Conservation (phyloP, 2,113 vertebrate species). For the Gymnobelideus leadbeateri region DNA sequence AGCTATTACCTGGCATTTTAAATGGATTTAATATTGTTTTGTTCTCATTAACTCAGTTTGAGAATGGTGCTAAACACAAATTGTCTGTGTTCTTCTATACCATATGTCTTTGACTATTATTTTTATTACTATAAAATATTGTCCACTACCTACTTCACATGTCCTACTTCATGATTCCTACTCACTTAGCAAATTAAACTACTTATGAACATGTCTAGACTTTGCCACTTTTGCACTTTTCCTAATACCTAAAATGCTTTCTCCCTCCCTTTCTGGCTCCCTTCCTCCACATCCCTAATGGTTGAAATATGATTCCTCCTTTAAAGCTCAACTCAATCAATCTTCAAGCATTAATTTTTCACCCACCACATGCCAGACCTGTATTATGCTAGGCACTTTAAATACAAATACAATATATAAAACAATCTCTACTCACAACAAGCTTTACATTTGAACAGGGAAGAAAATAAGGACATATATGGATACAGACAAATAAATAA, state of each 20-base stretch:
- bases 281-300: background rate
- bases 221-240: background rate
- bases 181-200: background rate
- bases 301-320: background rate
- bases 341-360: background rate
- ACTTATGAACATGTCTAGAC: background rate
- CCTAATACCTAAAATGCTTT: background rate
- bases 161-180: background rate
- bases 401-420: background rate
- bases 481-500: background rate
- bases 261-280: too few relatives aligned
- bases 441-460: background rate
- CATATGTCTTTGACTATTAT: conserved; percentile 22
- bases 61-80: background rate
- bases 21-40: conserved; percentile 20
- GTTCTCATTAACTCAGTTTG: conserved; percentile 43
- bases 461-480: background rate
- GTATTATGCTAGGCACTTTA: background rate
- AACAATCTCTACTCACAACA: background rate
- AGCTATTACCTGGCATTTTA: conserved; percentile 15
- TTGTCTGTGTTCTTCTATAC: conserved; percentile 31
- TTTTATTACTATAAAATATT: conserved; percentile 16
- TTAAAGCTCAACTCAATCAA: background rate
- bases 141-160: background rate
- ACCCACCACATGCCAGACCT: background rate